These are phyloP conservation scores for Nycticebus coucang DNA, from an alignment of 2,113 vertebrate genomes.

Conservation along the genomic window DNA sequence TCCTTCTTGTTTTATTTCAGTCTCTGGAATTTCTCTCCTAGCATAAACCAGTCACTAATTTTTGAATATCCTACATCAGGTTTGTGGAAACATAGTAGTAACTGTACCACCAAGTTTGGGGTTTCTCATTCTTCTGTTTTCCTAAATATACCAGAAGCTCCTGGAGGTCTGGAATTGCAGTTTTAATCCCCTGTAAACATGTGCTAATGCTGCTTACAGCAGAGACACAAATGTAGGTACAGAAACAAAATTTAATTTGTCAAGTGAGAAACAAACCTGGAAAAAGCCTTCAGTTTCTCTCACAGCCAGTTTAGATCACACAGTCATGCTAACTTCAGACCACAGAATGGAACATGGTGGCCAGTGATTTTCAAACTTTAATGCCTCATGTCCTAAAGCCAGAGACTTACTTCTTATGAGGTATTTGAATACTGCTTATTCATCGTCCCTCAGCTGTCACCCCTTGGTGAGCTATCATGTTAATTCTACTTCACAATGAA, in stretches of 20 bases:
- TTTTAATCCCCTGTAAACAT: not conserved
- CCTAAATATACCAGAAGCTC: not conserved
- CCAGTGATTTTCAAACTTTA: not conserved
- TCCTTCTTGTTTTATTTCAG: not conserved
- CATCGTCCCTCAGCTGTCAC: not conserved
- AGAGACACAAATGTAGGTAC: not conserved
- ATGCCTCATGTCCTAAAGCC: not conserved
- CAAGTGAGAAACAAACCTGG: not conserved
- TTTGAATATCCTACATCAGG: not conserved
- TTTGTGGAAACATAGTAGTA: not conserved
- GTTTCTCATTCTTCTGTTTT: not conserved
- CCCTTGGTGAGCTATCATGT: not conserved
- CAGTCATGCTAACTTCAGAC: not conserved
- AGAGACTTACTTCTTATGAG: not conserved
- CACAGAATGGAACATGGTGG: not conserved
- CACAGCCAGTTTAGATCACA: fast-evolving
- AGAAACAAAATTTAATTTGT: not conserved
- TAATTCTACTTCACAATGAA: not conserved
- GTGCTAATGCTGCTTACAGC: not conserved
- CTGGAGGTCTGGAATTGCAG: not conserved
- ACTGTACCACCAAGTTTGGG: not conserved
- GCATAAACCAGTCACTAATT: not conserved
- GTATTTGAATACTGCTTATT: not conserved
- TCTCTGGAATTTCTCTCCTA: not conserved
- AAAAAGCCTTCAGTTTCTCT: not conserved